Evolutionary conservation across 1,140 invertebrate species (phyloP).

Genomic region (Argopecten irradians): DNA sequence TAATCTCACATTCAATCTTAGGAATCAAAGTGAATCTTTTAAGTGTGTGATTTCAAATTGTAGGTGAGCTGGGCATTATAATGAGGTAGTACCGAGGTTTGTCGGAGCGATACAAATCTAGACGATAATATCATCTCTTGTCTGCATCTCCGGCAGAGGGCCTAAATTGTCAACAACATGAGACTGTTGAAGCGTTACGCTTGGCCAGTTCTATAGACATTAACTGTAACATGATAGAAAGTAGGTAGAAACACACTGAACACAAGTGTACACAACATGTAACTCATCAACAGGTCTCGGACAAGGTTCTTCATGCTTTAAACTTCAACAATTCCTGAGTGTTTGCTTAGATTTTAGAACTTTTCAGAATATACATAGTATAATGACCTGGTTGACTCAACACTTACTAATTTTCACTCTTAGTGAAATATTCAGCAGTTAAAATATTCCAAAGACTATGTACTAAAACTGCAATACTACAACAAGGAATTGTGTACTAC

Average conservation of each 20-base stretch:
- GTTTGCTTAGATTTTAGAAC: too few species aligned
- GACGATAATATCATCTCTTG: not conserved
- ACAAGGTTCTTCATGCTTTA: too few species aligned
- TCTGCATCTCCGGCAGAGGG: not conserved
- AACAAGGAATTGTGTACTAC: too few species aligned
- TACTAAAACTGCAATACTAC: too few species aligned
- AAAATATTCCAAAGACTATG: too few species aligned
- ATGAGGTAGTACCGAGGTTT: not conserved
- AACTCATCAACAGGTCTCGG: too few species aligned
- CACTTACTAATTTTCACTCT: too few species aligned
- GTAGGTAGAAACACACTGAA: not conserved
- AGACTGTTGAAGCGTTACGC: not conserved
- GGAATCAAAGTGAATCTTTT: not conserved
- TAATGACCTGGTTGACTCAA: too few species aligned
- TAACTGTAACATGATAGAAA: not conserved
- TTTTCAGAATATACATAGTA: too few species aligned
- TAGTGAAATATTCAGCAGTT: too few species aligned
- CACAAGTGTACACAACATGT: not conserved
- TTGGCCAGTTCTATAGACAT: not conserved
- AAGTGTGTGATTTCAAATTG: conserved; percentile 8
- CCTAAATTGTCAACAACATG: not conserved
- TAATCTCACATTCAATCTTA: not conserved
- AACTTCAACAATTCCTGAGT: too few species aligned
- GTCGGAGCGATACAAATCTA: not conserved
- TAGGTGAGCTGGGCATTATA: not conserved